These are phyloP conservation scores for Sebastolobus altivelis DNA, from an alignment of 2,797 vertebrate genomes.

Conservation along the genomic window DNA sequence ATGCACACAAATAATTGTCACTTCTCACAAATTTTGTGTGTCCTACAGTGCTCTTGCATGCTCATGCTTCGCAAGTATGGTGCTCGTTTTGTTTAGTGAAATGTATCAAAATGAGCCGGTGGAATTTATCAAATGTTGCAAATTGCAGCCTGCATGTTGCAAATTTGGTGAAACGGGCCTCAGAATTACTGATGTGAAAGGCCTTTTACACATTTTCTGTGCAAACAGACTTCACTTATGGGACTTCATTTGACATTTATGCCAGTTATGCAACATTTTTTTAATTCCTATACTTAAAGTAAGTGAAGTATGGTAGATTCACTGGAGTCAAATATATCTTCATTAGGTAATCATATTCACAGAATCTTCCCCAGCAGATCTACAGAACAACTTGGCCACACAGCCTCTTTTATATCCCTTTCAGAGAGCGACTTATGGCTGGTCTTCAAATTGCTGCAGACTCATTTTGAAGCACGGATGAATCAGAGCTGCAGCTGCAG, in stretches of 20 bases:
- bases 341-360: not conserved
- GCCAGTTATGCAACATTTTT: not conserved
- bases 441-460: slow-evolving; percentile 26
- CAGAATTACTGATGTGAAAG: not conserved
- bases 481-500: slow-evolving; percentile 28
- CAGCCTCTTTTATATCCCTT: slow-evolving; percentile 19
- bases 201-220: not conserved
- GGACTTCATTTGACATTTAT: not conserved
- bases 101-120: not conserved
- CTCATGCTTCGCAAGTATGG: not conserved
- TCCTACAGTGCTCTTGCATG: not conserved
- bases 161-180: not conserved
- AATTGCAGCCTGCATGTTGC: not conserved
- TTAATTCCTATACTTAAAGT: too few relatives aligned
- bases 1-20: not conserved
- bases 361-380: not conserved
- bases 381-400: slow-evolving; percentile 2
- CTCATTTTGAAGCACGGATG: slow-evolving; percentile 39
- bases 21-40: too few relatives aligned
- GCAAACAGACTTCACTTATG: not conserved
- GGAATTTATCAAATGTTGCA: not conserved
- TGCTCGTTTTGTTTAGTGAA: not conserved
- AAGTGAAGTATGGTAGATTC: not conserved
- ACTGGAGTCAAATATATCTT: not conserved
- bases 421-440: slow-evolving; percentile 27